Conservation (phyloP, 2,888 invertebrate genomes). For the Nephrotoma flavescens region DNA sequence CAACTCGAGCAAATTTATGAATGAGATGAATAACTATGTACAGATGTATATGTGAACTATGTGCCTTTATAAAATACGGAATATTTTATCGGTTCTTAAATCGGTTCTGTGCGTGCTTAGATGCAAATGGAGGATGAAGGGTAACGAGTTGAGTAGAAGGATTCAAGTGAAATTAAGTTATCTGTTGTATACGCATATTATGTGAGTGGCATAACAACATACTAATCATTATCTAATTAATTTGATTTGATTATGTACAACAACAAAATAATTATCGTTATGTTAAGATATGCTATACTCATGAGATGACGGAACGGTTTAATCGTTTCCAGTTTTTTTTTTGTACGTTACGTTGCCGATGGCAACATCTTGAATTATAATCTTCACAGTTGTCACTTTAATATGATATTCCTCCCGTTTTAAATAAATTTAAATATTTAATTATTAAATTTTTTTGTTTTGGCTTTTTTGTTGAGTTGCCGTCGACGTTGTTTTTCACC, state of each 20-base stretch:
- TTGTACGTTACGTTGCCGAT: neutral
- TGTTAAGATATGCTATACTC: neutral
- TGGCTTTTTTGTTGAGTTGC: neutral
- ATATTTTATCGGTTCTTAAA: neutral
- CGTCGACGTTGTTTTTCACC: neutral
- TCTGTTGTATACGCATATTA: neutral
- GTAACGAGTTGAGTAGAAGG: neutral
- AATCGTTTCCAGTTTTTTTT: neutral
- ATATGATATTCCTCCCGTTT: neutral
- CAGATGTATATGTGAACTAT: neutral
- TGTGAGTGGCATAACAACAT: neutral
- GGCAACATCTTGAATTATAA: neutral
- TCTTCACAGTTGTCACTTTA: neutral
- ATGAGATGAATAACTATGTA: neutral
- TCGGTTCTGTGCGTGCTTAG: neutral
- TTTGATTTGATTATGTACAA: neutral
- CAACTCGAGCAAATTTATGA: neutral
- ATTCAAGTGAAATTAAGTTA: neutral
- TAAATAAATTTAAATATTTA: neutral
- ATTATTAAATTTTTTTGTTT: neutral
- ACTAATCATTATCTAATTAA: neutral
- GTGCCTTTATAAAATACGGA: neutral
- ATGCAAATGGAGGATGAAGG: no score
- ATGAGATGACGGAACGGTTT: neutral
- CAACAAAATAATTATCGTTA: neutral